These are phyloP conservation scores for Chymomyza costata DNA, from an alignment of 1,140 invertebrate species.

Conservation along the genomic window DNA sequence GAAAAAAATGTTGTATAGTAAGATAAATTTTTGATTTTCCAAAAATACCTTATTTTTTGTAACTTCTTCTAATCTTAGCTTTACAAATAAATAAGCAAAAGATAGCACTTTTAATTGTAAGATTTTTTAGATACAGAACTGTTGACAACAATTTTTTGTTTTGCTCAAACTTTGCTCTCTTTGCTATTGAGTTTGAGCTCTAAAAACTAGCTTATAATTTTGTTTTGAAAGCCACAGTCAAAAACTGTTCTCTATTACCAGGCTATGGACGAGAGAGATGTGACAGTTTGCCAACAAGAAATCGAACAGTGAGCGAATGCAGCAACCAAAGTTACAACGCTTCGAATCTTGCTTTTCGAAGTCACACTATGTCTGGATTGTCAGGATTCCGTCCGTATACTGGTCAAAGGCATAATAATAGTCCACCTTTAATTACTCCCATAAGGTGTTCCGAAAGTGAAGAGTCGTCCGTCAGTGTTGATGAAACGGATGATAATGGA, in stretches of 20 bases:
- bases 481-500: slow-evolving; percentile 81
- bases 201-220: too few relatives aligned
- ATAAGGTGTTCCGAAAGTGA: slow-evolving; percentile 82
- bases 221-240: too few relatives aligned
- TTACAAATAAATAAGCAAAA: too few relatives aligned
- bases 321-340: slow-evolving; percentile 73
- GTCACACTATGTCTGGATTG: slow-evolving; percentile 71
- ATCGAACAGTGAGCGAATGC: slow-evolving; percentile 80
- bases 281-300: slow-evolving; percentile 85
- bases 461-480: slow-evolving; percentile 82
- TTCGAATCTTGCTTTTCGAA: slow-evolving; percentile 41
- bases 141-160: too few relatives aligned
- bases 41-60: too few relatives aligned
- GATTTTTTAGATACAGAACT: too few relatives aligned
- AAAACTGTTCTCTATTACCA: neutral
- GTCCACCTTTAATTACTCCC: slow-evolving; percentile 78
- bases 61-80: too few relatives aligned
- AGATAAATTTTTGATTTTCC: too few relatives aligned
- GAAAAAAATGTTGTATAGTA: too few relatives aligned
- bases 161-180: too few relatives aligned
- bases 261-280: slow-evolving; percentile 81
- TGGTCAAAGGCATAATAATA: slow-evolving; percentile 79
- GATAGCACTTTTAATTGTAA: too few relatives aligned
- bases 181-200: too few relatives aligned
- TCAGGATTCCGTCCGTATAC: slow-evolving; percentile 78